A percentile compares a stretch with the other conserved stretches of the same genome.
These are phyloP conservation scores for Macrophya annulata DNA, from an alignment of 2,888 invertebrate species.

Conservation along the genomic window DNA sequence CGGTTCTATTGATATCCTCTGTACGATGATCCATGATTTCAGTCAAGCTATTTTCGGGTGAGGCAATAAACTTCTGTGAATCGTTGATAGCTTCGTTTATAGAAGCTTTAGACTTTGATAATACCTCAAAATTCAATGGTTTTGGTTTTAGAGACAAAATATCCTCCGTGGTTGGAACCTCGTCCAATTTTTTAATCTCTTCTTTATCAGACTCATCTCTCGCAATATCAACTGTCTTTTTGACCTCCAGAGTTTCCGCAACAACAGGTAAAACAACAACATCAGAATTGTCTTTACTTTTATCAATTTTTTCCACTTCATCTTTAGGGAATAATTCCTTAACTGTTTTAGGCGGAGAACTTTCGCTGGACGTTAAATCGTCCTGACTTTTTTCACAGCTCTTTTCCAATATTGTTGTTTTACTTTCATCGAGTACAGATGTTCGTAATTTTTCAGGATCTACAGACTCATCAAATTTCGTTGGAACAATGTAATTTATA, in stretches of 20 bases:
- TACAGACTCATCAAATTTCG: not conserved
- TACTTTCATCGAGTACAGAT: not conserved
- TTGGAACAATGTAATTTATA: not conserved
- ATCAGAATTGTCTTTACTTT: not conserved
- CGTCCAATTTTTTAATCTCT: constrained; percentile 66
- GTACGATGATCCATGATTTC: not conserved
- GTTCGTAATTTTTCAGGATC: constrained; percentile 9
- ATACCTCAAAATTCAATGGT: constrained; percentile 62
- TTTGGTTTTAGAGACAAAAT: constrained; percentile 69
- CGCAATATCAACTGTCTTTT: not conserved
- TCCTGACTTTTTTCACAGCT: not conserved
- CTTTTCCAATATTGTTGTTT: not conserved
- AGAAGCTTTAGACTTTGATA: not conserved
- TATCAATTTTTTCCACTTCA: constrained; percentile 66
- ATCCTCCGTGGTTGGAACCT: constrained; percentile 65
- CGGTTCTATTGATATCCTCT: constrained; percentile 68
- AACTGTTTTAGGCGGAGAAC: not conserved
- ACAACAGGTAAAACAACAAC: not conserved
- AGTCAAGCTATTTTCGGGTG: not conserved
- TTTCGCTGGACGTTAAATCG: not conserved
- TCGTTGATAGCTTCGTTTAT: not conserved
- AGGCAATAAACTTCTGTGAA: not conserved
- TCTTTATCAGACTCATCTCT: constrained; percentile 68
- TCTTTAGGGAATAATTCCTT: constrained; percentile 71
- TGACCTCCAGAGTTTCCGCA: constrained; percentile 6